Percentiles rank a stretch among this genome's conserved stretches.
Conservation (phyloP, 2,113 vertebrate genomes). For the Tursiops truncatus region DNA sequence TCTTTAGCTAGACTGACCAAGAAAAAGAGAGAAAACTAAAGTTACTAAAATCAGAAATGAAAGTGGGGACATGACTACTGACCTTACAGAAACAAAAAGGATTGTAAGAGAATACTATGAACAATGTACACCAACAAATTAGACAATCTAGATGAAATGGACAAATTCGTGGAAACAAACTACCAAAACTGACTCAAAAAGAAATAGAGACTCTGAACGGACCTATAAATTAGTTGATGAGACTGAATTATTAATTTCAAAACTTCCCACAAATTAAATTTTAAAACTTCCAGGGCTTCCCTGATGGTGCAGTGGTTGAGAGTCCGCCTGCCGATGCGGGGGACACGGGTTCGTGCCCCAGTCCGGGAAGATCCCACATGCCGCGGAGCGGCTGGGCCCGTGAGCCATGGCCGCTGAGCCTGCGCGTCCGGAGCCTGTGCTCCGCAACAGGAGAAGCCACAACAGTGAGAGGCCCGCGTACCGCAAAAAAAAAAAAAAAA, state of each 20-base stretch:
- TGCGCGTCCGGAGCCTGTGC: too few relatives aligned
- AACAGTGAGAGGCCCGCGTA: too few relatives aligned
- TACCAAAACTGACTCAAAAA: background rate
- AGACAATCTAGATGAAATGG: background rate
- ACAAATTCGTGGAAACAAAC: background rate
- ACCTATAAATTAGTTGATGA: background rate
- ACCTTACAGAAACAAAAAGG: background rate
- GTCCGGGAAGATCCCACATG: too few relatives aligned
- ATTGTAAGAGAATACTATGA: background rate
- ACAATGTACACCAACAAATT: background rate
- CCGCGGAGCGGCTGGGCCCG: too few relatives aligned
- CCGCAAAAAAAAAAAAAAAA: too few relatives aligned
- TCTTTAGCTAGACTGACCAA: background rate
- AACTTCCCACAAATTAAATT: background rate
- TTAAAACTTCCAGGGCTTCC: background rate
- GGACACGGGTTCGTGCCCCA: too few relatives aligned
- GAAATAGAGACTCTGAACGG: background rate
- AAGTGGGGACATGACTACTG: background rate
- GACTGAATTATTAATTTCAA: background rate
- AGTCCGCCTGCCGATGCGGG: too few relatives aligned
- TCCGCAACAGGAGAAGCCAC: too few relatives aligned
- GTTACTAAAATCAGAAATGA: constrained; percentile 3
- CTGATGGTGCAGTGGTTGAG: too few relatives aligned
- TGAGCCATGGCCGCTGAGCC: too few relatives aligned
- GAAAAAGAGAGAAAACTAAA: background rate